phyloP scores from a whole-genome alignment of 2,113 vertebrate species.

The Nycticebus coucang region DNA sequence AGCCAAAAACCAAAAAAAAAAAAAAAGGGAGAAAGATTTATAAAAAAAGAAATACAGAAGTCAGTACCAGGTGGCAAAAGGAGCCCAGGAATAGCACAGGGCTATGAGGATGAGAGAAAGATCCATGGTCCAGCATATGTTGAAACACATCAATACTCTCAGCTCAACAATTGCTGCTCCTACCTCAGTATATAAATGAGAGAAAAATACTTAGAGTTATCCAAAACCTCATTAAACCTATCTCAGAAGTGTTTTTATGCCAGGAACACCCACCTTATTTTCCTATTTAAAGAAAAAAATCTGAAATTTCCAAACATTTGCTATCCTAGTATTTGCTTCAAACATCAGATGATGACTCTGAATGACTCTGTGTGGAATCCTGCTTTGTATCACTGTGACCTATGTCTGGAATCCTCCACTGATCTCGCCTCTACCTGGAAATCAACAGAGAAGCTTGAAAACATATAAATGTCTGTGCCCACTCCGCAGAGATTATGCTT shows the following conservation, averaged over 20 bases:
- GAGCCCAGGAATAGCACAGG: background rate
- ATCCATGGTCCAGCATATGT: background rate
- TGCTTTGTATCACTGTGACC: background rate
- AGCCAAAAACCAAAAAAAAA: no score
- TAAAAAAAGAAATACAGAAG: conserved; percentile 15
- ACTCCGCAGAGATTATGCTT: background rate
- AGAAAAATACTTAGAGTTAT: conserved; percentile 42
- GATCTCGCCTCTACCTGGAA: background rate
- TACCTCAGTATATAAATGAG: background rate
- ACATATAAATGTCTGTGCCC: background rate
- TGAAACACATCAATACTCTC: background rate
- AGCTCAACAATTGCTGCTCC: background rate
- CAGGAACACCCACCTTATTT: conserved; percentile 5
- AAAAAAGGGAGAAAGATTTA: no score
- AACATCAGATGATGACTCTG: background rate
- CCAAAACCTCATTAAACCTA: background rate
- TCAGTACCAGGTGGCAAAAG: background rate
- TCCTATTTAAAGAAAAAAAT: background rate
- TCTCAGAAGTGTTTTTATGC: background rate
- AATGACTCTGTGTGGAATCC: background rate
- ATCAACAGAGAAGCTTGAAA: background rate
- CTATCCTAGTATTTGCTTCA: background rate
- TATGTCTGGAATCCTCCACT: background rate
- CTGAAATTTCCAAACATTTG: background rate
- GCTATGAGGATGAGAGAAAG: background rate